phyloP scores from a whole-genome alignment of 2,797 vertebrate species.

The Lithobates pipiens region DNA sequence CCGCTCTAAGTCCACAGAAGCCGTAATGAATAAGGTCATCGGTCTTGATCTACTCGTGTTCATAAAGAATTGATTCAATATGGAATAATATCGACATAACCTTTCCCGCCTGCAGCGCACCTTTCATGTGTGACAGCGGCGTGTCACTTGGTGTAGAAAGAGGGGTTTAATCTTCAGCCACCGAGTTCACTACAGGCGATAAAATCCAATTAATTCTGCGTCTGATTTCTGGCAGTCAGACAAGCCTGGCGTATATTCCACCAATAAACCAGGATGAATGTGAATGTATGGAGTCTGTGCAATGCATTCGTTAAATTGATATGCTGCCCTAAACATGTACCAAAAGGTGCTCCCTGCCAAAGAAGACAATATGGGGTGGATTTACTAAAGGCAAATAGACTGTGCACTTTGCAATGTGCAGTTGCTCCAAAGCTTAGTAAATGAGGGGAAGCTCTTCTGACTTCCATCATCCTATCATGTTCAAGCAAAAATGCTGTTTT shows the following conservation, averaged over 20 bases:
- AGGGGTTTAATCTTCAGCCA: constrained; percentile 15
- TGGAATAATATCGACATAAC: constrained; percentile 7
- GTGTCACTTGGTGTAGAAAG: constrained; percentile 7
- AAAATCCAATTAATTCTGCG: constrained; percentile 15
- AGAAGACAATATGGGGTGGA: no score
- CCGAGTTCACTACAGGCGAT: background rate
- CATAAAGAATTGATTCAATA: constrained; percentile 11
- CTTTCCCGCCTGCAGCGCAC: background rate
- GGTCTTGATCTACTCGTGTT: constrained; percentile 4
- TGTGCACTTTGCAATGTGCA: no score
- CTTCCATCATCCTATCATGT: no score
- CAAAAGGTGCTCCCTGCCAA: no score
- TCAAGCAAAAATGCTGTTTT: no score
- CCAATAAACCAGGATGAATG: background rate
- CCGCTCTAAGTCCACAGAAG: background rate
- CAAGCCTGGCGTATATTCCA: background rate
- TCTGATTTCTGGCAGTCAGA: background rate
- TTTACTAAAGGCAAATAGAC: no score
- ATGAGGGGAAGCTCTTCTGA: no score
- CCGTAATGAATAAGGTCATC: background rate
- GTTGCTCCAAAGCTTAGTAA: no score
- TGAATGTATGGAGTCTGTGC: no score
- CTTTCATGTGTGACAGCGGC: constrained; percentile 25
- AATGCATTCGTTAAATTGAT: no score
- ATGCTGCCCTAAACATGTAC: no score